Conservation (phyloP, 2,113 vertebrate genomes). For the Thymallus thymallus region DNA sequence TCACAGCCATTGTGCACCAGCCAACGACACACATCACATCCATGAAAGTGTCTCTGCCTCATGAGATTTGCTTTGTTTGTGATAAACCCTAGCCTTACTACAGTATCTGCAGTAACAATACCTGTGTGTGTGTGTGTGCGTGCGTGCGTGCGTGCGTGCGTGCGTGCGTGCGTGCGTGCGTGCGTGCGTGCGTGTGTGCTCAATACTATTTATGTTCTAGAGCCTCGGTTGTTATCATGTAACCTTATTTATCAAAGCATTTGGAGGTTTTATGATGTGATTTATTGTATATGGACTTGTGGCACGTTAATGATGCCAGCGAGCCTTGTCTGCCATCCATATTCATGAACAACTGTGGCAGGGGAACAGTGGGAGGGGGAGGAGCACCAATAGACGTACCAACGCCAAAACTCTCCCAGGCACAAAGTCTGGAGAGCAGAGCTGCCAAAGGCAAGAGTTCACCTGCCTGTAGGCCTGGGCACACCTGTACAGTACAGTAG, state of each 20-base stretch:
- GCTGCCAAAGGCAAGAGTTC: slow-evolving; percentile 55
- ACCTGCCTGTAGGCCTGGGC: slow-evolving; percentile 52
- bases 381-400: slow-evolving; percentile 7
- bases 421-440: slow-evolving; percentile 55
- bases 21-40: slow-evolving; percentile 35
- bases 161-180: no score
- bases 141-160: no score
- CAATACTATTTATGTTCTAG: slow-evolving; percentile 51
- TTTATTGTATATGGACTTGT: slow-evolving; percentile 75
- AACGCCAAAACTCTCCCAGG: slow-evolving; percentile 66
- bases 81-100: slow-evolving; percentile 25
- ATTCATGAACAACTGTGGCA: slow-evolving; percentile 82
- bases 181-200: slow-evolving; percentile 21
- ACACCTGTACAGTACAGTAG: slow-evolving; percentile 53
- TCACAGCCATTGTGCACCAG: slow-evolving; percentile 44
- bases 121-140: slow-evolving; percentile 19
- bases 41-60: slow-evolving; percentile 44
- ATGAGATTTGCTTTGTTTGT: slow-evolving; percentile 38
- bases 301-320: slow-evolving; percentile 76
- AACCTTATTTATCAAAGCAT: slow-evolving; percentile 68
- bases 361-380: slow-evolving; percentile 42
- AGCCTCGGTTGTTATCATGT: slow-evolving; percentile 51
- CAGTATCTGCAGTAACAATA: neutral
- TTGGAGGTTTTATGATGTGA: slow-evolving; percentile 72
- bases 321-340: slow-evolving; percentile 71